Base-by-base conservation (phyloP, 2,113 vertebrate species). In the Camelus bactrianus region DNA sequence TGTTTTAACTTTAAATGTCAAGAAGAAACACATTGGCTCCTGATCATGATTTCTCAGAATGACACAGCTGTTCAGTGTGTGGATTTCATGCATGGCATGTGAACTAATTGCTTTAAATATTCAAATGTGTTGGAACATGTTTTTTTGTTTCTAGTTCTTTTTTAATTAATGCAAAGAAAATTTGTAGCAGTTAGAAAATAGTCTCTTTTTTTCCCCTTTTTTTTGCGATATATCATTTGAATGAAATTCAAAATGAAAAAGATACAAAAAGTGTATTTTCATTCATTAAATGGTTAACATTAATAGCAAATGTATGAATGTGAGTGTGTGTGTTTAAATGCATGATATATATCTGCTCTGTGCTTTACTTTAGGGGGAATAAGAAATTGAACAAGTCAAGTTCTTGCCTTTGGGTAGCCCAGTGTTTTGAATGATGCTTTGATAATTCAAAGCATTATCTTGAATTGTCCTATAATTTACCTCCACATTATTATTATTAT, bases 201-300 rank as follows among this genome's bases (percentile, higher is more conserved):
- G 91, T 95, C 28, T 91, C 62, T 1, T 79, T 48, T 65, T 42
- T 8, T 81, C 72, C 7, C 72, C 70, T 7, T 88, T 17, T 17
- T 35, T 90, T 15, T 96, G 38, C 38, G 38, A 42, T 42, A 92
- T 65, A 32, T 1, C 64, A 7, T 94, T 89, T 70, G 32, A 94
- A 93, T 95, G 52, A 62, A 88, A 95, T 35, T 95, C 54, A 94
- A 95, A 69, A 26, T 48, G 60, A 87, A 89, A 62, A 81, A 95
- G 95, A 91, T 60, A 0, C 0, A 75, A n/a, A 67, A 83, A 81
- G 30, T 42, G 19, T 3, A n/a, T 81, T 42, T 73, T 75, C 24
- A 35, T 11, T 58, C 30, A 54, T 9, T 81, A 97, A 87, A 11
- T 81, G 24, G 65, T 24, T 89, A 91, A 62, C 24, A 50, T 13